Base-by-base conservation (phyloP, 2,797 vertebrate species). In the Rhabdophis nuchalis region DNA sequence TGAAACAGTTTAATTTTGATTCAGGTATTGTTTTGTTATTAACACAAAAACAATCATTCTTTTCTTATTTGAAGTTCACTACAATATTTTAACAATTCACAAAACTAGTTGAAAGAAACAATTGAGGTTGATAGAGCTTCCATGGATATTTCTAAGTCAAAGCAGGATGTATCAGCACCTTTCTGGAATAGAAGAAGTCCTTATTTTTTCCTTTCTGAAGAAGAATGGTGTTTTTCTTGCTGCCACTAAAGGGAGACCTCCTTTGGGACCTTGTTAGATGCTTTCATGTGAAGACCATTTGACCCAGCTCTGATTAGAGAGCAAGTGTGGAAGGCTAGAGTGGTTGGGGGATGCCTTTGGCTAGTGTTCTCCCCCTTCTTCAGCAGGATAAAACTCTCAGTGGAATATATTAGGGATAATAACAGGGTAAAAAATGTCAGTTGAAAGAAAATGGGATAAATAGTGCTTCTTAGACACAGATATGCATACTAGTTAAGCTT, bases 181-280 rank as follows among this genome's bases (percentile, higher is more conserved):
- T 94, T 72, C 94, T 95, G 92, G 57, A 88, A 94, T 94, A 90
- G 90, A 32, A 91, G 95, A 97, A 93, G 94, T 94, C 10, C 0
- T 94, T 57, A 95, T 96, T 95, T 72, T 61, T 64, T 77, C 95
- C 95, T 95, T 93, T 96, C 95, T 96, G 96, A 97, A 97, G 95
- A 97, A 95, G 96, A 97, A 93, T 90, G 4, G 57, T 96, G 95
- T 96, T 96, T 97, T 96, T 94, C 57, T 41, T 94, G 95, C 94
- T 97, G 96, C 95, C 97, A 96, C 97, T 97, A 97, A 97, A 97
- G 95, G 92, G 91, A 96, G 94, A 91, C 85, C 95, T 98, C 97
- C 97, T 97, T 89, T 86, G 97, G 97, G 97, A 98, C 96, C 97
- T 98, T 98, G 97, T 98, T 98, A 98, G 97, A 97, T 96, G 95